Conservation (phyloP, 2,888 invertebrate species). For the Orchesellides sinensis region DNA sequence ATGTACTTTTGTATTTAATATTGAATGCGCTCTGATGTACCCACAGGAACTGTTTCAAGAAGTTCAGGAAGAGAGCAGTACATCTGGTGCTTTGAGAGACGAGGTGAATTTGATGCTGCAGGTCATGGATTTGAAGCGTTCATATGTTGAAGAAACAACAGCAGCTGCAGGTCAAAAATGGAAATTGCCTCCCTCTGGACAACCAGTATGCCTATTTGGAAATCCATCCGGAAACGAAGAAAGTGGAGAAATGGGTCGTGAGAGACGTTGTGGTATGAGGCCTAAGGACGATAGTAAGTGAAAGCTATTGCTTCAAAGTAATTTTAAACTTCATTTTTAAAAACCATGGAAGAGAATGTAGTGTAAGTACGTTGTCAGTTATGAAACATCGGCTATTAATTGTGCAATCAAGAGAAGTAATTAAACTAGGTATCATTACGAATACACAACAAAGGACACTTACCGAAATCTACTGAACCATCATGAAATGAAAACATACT, state of each 20-base stretch:
- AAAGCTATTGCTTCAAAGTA: not conserved
- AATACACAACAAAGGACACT: not conserved
- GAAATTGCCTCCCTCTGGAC: constrained; percentile 84
- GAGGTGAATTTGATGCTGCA: constrained; percentile 85
- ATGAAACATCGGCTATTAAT: no score
- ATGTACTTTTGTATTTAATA: constrained; percentile 7
- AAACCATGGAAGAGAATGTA: no score
- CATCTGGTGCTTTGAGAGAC: constrained; percentile 81
- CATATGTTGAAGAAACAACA: constrained; percentile 80
- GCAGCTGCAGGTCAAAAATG: constrained; percentile 83
- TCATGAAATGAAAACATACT: no score
- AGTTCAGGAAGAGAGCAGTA: constrained; percentile 82
- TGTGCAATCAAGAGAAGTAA: no score
- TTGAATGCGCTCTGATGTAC: no score
- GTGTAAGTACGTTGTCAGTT: no score
- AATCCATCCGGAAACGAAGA: constrained; percentile 78
- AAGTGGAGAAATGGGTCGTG: constrained; percentile 72
- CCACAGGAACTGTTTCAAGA: constrained; percentile 84
- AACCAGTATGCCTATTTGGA: constrained; percentile 83
- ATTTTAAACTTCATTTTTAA: no score
- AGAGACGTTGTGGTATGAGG: constrained; percentile 78
- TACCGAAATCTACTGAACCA: no score
- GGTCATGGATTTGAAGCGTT: constrained; percentile 82
- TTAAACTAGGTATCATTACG: no score
- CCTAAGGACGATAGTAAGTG: constrained; percentile 83